Conservation (phyloP, 2,888 invertebrate species). For the Trichacis sp. region DNA sequence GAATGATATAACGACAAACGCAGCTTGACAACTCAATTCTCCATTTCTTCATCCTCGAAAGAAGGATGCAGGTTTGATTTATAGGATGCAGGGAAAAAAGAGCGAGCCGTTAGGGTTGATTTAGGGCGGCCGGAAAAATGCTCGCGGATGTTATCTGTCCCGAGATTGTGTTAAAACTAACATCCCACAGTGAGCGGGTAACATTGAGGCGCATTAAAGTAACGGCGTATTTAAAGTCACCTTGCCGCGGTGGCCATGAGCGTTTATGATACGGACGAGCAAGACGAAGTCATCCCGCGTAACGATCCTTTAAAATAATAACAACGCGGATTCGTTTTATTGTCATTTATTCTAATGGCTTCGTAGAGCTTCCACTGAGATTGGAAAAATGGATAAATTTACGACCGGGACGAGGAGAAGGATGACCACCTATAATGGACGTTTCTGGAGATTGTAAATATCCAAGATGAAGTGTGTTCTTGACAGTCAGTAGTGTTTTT, state of each 20-base stretch:
- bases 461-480: no score
- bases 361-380: neutral
- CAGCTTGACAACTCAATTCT: no score
- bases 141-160: constrained; percentile 27
- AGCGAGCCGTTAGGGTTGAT: constrained; percentile 27
- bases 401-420: neutral
- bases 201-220: constrained; percentile 25
- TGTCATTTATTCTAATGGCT: constrained; percentile 8
- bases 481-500: no score
- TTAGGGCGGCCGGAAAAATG: constrained; percentile 26
- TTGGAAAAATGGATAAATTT: constrained; percentile 19
- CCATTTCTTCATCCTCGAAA: no score
- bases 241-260: constrained; percentile 13
- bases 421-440: neutral
- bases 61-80: constrained; percentile 36
- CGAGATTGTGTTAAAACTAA: constrained; percentile 30
- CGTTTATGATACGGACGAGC: constrained; percentile 11
- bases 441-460: no score
- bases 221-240: constrained; percentile 39
- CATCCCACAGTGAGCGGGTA: constrained; percentile 16
- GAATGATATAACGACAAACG: no score
- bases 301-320: constrained; percentile 34
- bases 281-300: constrained; percentile 31
- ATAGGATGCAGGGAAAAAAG: constrained; percentile 16
- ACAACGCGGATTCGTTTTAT: constrained; percentile 23